Percentiles rank a stretch among this genome's conserved stretches.
These are phyloP conservation scores for Ectobius pallidus DNA, from an alignment of 2,888 invertebrate species.

Conservation along the genomic window DNA sequence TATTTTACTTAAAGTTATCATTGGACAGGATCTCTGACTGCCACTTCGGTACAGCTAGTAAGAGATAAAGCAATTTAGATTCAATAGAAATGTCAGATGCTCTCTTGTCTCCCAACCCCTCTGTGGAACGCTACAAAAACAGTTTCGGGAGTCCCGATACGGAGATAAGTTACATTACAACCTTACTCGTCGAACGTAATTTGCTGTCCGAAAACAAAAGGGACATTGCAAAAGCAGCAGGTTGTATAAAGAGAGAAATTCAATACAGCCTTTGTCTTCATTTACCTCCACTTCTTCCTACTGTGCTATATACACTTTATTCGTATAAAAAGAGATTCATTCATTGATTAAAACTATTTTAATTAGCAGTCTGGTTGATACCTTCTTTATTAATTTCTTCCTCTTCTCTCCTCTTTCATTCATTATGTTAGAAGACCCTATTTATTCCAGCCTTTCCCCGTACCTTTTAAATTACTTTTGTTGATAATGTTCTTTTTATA, in stretches of 20 bases:
- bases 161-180: not conserved
- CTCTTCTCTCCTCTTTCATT: conserved; percentile 17
- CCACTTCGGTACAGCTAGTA: too few relatives aligned
- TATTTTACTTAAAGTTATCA: too few relatives aligned
- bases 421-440: conserved; percentile 35
- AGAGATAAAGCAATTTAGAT: not conserved
- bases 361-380: not conserved
- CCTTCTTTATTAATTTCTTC: conserved; percentile 4
- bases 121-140: not conserved
- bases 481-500: not conserved
- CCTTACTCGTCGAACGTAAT: not conserved
- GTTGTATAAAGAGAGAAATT: not conserved
- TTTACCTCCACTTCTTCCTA: not conserved
- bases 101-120: not conserved
- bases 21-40: too few relatives aligned
- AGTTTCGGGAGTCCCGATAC: not conserved
- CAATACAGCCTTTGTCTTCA: not conserved
- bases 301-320: not conserved
- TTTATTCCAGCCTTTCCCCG: conserved; percentile 30
- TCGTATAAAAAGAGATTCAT: not conserved
- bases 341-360: not conserved
- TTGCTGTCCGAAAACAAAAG: conserved; percentile 20
- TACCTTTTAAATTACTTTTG: not conserved
- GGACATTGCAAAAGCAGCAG: not conserved
- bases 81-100: not conserved